These are phyloP conservation scores for Ceraclea dissimilis DNA, from an alignment of 2,888 invertebrate species.

Conservation along the genomic window DNA sequence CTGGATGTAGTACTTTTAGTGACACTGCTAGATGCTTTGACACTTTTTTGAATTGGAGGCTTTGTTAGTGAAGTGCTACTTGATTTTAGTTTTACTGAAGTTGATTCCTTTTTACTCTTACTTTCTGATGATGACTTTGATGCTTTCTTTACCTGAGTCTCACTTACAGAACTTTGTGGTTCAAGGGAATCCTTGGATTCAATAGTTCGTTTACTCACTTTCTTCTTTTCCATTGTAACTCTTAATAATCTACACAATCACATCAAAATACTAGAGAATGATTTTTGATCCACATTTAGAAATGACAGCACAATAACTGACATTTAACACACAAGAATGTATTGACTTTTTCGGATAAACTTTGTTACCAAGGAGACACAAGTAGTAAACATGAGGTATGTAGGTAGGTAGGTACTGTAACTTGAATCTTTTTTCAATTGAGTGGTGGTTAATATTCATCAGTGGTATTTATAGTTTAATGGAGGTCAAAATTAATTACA, in stretches of 20 bases:
- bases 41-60: no score
- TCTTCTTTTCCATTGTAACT: background rate
- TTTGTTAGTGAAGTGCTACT: no score
- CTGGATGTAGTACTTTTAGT: no score
- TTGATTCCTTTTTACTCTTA: no score
- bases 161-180: background rate
- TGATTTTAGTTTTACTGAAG: no score
- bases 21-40: no score
- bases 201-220: background rate
- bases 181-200: background rate
- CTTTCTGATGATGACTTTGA: no score
- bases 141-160: no score
- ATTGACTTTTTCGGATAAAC: background rate
- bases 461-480: no score
- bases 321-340: background rate
- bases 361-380: background rate
- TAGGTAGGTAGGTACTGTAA: no score
- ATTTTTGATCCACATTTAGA: background rate
- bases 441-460: no score
- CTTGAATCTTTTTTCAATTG: background rate
- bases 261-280: background rate
- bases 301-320: background rate
- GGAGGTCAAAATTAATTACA: no score
- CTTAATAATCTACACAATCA: background rate
- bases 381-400: background rate